Evolutionary conservation across 2,888 invertebrate species (phyloP).

Genomic region (Galerucella pusilla): DNA sequence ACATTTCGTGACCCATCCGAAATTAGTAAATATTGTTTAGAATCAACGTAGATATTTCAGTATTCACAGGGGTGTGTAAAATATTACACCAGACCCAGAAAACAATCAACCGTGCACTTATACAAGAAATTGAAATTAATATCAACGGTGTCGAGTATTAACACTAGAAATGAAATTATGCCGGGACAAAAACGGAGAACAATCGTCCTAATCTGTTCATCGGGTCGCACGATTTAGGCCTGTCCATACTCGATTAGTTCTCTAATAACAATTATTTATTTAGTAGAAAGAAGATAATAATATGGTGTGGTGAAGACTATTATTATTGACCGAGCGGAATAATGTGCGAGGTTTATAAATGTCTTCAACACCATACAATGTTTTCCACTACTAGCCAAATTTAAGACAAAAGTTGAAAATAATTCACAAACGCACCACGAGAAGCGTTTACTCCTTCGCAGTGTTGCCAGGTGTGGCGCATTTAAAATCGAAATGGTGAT

Average conservation of each 20-base stretch:
- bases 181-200: constrained; percentile 40
- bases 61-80: constrained; percentile 10
- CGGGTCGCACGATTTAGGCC: neutral
- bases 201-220: constrained; percentile 40
- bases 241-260: neutral
- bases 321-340: no score
- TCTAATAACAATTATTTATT: neutral
- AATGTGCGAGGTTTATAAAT: no score
- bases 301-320: no score
- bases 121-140: constrained; percentile 40
- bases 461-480: no score
- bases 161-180: constrained; percentile 23
- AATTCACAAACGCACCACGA: no score
- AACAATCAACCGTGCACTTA: constrained; percentile 34
- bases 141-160: constrained; percentile 18
- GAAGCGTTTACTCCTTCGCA: no score
- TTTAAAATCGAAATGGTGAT: no score
- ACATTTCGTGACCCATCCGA: constrained; percentile 32
- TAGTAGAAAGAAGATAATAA: no score
- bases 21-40: constrained; percentile 41
- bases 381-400: no score
- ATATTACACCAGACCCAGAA: constrained; percentile 28
- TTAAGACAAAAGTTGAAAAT: no score
- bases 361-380: no score
- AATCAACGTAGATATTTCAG: constrained; percentile 25